Percentiles rank a stretch among this genome's conserved stretches.
These are phyloP conservation scores for Porites lobata DNA, from an alignment of 92 coral and sea anemone genomes.

Conservation along the genomic window DNA sequence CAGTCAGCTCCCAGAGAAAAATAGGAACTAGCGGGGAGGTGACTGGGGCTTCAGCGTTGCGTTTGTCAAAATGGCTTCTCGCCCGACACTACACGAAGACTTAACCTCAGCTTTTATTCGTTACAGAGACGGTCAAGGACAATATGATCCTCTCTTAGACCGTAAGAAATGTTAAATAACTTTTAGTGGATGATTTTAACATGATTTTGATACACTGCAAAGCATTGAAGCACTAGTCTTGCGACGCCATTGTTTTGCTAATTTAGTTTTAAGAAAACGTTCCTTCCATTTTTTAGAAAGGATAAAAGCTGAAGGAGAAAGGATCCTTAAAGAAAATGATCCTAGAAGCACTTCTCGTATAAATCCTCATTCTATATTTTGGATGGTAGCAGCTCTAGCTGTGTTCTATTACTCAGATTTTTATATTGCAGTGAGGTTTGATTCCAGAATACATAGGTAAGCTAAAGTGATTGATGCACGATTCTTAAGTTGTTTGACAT, in stretches of 20 bases:
- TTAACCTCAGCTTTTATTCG: constrained; percentile 79
- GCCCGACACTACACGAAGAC: constrained; percentile 59
- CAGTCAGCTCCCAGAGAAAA: not conserved
- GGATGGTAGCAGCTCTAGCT: constrained; percentile 98
- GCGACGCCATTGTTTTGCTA: not conserved
- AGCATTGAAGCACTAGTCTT: not conserved
- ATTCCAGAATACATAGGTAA: constrained; percentile 93
- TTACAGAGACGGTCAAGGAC: constrained; percentile 63
- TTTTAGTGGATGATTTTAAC: not conserved
- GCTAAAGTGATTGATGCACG: not conserved
- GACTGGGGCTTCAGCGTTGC: not conserved
- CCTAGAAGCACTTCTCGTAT: constrained; percentile 81
- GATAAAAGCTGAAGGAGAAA: constrained; percentile 82
- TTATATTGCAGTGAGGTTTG: constrained; percentile 91
- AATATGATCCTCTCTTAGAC: constrained; percentile 73
- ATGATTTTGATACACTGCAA: not conserved
- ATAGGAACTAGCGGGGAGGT: not conserved
- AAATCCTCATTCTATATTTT: constrained; percentile 92
- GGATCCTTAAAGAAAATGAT: constrained; percentile 83
- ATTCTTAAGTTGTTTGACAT: not conserved
- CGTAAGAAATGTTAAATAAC: constrained; percentile 40
- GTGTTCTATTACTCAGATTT: constrained; percentile 97
- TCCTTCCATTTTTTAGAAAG: constrained; percentile 57
- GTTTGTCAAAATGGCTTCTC: constrained; percentile 43
- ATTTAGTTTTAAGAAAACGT: no score